Conservation (phyloP, 2,888 invertebrate species). For the Eristalis intricaria region DNA sequence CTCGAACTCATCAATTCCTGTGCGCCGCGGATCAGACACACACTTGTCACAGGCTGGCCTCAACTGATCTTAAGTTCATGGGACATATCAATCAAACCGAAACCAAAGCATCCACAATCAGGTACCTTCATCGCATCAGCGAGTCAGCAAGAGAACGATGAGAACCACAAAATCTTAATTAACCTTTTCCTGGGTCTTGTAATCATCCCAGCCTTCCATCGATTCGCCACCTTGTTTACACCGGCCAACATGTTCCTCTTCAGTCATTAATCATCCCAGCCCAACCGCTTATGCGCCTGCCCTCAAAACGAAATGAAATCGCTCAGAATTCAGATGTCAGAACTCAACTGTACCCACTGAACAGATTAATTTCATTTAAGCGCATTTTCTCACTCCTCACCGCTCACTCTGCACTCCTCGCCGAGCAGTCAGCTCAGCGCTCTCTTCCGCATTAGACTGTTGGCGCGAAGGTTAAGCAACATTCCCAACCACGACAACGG, state of each 20-base stretch:
- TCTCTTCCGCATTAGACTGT: slow-evolving; percentile 53
- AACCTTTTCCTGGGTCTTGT: neutral
- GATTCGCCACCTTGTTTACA: slow-evolving; percentile 11
- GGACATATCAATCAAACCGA: neutral
- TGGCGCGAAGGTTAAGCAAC: slow-evolving; percentile 41
- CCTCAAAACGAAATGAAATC: neutral
- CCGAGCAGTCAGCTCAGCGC: slow-evolving; percentile 20
- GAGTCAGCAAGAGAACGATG: neutral
- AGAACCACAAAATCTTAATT: neutral
- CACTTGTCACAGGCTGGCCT: neutral
- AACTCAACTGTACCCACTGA: neutral
- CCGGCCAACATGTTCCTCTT: slow-evolving; percentile 17
- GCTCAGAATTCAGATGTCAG: neutral
- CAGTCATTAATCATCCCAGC: slow-evolving; percentile 45
- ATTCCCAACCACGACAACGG: slow-evolving; percentile 26
- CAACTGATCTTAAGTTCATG: neutral
- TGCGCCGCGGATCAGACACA: neutral
- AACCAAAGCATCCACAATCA: neutral
- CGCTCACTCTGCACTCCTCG: neutral
- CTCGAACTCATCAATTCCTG: neutral
- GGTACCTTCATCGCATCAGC: neutral
- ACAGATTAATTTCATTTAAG: slow-evolving; percentile 25
- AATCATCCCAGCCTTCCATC: neutral
- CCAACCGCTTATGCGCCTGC: neutral
- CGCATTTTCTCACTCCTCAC: neutral